Evolutionary conservation across 2,888 invertebrate species (phyloP), one percentile per base, ranked within the genome.

Genomic region (Listrodromus nycthemerus): DNA sequence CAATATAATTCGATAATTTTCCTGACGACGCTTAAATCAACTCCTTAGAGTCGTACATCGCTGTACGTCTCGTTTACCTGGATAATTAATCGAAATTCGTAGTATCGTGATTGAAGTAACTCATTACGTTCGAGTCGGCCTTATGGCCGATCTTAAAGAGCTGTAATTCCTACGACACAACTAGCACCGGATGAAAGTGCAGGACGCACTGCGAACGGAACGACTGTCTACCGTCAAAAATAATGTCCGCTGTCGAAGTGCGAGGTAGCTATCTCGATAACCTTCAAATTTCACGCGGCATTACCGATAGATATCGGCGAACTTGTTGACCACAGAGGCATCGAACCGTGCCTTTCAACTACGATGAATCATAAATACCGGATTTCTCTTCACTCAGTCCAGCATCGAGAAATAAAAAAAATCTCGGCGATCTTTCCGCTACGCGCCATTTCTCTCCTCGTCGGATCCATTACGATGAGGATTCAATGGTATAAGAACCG

Each of bases 231-330:
- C 41, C 16, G 37, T 19, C 16, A 37, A 24, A 52, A 37, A 55
- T 70, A 70, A 71, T 71, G 71, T 61, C 45, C 27, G 8, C 45
- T 33, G 13, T 30, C 27, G 30, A 58, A 45, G 33, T 58, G 55
- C 66, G 66, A 41, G 63, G 27, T 79, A 61, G 55, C 55, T 75
- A 83, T 76, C 58, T 76, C 71, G n/a, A 41, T 73, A 76, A 58
- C 83, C 80, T 83, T 77, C 73, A 80, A 70, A 63, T 67, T 58
- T 71, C 45, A 21, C 45, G 52, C 24, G 75, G 30, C 52, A 58
- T 76, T 73, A 69, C 45, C 65, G 74, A 83, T 75, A 70, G 13
- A 16, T 73, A 16, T 37, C 21, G 41, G 21, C 55, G 19, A 55
- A 37, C 71, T 16, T 55, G 52, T 37, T 58, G 71, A 71, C 41